Evolutionary conservation across 2,113 vertebrate genomes (phyloP), one percentile per base, ranked within the genome.

Genomic region (Meles meles): DNA sequence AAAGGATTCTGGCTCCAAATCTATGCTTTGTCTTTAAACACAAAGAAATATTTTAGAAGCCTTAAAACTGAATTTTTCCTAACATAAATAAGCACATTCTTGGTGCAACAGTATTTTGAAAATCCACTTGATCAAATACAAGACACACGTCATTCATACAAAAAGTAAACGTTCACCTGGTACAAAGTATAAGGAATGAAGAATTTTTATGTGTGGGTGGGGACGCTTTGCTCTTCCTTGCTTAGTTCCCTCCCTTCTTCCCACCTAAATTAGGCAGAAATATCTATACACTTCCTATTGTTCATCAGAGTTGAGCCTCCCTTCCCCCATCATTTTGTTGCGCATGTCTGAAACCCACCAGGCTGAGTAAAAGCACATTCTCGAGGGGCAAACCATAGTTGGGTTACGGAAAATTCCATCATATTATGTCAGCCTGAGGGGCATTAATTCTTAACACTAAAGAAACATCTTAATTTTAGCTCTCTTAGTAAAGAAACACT

Each of bases 401-500:
- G 23, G 57, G 39, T 89, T 71, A 94, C 3, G 11, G 20, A 71
- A 61, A 92, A 89, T n/a, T 92, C 34, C 88, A 61, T 82, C 34
- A 76, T 49, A 74, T 63, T 88, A 14, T 37, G 29, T 37, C 49
- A 61, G 71, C 15, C 23, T 25, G 59, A 52, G 88, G 69, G 18
- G 31, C 65, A 84, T 9, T 57, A 34, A 77, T 92, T 84, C 37
- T 72, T 93, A 89, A 93, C 34, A 89, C 42, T 85, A 42, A 42
- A 52, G 69, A 93, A 90, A 80, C 23, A 82, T 69, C 17, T 55
- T 84, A 89, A 90, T 42, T 84, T 93, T 71, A 93, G 86, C 34
- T 85, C 21, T 93, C 61, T 85, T 61, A 93, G 72, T 90, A 85
- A 90, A 86, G 72, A 63, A 96, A 63, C 27, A 61, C 27, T 65